Base-by-base conservation (phyloP, 1,140 invertebrate species). In the Drosophila obscura region DNA sequence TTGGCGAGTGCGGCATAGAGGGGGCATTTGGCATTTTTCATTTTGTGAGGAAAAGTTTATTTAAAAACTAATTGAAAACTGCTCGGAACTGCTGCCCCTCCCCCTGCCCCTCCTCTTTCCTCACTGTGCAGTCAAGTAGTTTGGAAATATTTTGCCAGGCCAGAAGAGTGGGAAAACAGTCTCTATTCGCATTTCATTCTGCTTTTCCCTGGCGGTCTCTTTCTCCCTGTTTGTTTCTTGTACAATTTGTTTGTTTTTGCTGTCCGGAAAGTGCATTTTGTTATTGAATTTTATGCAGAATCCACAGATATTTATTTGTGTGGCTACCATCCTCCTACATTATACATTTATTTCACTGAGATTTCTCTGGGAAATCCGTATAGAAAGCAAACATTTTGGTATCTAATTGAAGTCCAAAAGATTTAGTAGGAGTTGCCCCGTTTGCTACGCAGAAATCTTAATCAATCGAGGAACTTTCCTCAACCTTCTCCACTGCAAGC, bases 31-130 rank as follows among this genome's bases (percentile, higher is more conserved):
- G 65, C 68, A 28, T 67, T 52, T 46, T 46, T 65, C 67, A 58
- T 69, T 56, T 55, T 60, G 61, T 59, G 26, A 41, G n/a, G 31
- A 64, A 73, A 74, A 82, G 83, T 88, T 87, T 87, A 87, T 87
- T 87, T 87, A 78, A 82, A 87, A 87, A 87, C 82, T 87, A 85
- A 85, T 85, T 85, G 82, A 85, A 85, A 85, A 85, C 78, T 87
- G 83, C 82, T 79, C 74, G 48, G 66, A 46, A 49, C 45, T 28
- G 9, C 41, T 48, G 11, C 15, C 11, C 60, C 26, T 4, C n/a
- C 56, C 13, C 6, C 26, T 13, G 1, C 19, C 2, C 0, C 9
- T 11, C 8, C 19, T n/a, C 9, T 28, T 1, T n/a, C 8, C 28
- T n/a, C n/a, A 0, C 16, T 24, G 22, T 24, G 22, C 15, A 62